Percentiles rank a stretch among this genome's conserved stretches.
Evolutionary conservation across 2,888 invertebrate species (phyloP).

Genomic region (Polyommatus icarus): DNA sequence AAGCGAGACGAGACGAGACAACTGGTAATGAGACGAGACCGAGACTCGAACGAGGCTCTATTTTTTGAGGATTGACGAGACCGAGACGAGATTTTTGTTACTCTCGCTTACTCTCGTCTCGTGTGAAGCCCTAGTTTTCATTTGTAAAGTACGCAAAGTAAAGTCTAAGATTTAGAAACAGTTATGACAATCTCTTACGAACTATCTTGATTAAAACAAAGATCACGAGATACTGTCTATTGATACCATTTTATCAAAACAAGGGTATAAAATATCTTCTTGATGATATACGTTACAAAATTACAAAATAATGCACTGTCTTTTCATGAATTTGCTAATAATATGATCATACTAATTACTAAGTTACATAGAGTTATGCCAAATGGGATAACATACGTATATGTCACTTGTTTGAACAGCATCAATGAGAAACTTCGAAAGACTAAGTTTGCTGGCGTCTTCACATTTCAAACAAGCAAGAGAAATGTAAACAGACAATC

Average conservation of each 20-base stretch:
- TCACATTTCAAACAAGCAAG: slow-evolving; percentile 70
- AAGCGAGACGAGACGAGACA: too few species aligned
- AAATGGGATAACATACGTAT: background rate
- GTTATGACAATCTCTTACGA: background rate
- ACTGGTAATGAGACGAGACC: too few species aligned
- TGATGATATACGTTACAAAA: background rate
- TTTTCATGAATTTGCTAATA: background rate
- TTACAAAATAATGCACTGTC: background rate
- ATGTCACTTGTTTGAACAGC: background rate
- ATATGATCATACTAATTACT: background rate
- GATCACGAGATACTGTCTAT: background rate
- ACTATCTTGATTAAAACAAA: background rate
- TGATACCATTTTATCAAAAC: background rate
- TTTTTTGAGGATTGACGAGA: too few species aligned
- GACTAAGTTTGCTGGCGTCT: slow-evolving; percentile 54
- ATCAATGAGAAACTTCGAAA: slow-evolving; percentile 44
- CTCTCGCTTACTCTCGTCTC: too few species aligned
- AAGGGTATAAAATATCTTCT: background rate
- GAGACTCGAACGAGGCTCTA: too few species aligned
- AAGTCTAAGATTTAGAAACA: background rate
- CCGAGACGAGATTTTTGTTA: too few species aligned
- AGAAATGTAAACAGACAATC: slow-evolving; percentile 78
- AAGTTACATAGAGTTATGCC: background rate
- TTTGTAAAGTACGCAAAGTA: slow-evolving; percentile 12
- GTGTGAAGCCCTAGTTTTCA: too few species aligned